These are phyloP conservation scores for Pyrgilauda ruficollis DNA, from an alignment of 2,113 vertebrate genomes.

Conservation along the genomic window DNA sequence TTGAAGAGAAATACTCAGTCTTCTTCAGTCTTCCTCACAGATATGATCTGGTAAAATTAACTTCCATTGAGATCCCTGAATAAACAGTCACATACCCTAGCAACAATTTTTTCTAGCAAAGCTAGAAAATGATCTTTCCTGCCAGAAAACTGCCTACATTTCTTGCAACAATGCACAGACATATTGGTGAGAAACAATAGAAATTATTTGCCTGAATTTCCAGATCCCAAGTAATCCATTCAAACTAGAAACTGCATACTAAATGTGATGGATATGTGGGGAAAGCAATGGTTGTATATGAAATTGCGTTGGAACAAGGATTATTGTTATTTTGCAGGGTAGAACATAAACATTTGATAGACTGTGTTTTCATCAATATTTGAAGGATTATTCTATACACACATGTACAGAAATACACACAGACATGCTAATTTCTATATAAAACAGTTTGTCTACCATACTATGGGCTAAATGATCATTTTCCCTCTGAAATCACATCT, in stretches of 20 bases:
- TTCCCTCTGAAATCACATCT: background rate
- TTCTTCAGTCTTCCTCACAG: background rate
- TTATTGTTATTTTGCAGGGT: background rate
- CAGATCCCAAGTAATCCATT: background rate
- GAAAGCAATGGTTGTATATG: background rate
- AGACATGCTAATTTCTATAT: background rate
- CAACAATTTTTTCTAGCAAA: background rate
- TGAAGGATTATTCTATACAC: background rate
- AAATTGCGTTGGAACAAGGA: background rate
- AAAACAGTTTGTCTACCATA: background rate
- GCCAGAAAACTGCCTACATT: background rate
- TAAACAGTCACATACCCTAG: background rate
- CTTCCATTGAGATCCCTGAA: background rate
- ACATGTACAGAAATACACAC: background rate
- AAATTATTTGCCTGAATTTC: background rate
- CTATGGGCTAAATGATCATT: accelerated
- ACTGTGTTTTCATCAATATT: background rate
- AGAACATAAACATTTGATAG: background rate
- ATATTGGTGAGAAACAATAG: background rate
- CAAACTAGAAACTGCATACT: background rate
- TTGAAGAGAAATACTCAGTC: background rate
- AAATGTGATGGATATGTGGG: background rate
- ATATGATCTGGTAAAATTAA: background rate
- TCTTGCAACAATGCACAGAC: background rate
- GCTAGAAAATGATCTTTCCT: background rate